phyloP scores from a whole-genome alignment of 2,888 invertebrate species.

The Agonopterix alstromeriana region DNA sequence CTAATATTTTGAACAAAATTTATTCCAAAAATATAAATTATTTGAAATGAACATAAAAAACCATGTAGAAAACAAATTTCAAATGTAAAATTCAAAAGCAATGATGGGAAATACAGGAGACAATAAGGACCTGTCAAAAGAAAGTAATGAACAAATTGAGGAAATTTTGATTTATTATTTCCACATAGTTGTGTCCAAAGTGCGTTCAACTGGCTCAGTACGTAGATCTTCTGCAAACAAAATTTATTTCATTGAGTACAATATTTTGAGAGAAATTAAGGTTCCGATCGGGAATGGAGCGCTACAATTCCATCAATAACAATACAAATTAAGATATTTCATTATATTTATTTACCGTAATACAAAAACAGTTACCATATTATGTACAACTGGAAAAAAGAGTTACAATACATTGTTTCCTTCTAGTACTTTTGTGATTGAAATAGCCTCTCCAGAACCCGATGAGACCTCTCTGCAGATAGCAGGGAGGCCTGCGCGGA shows the following conservation, averaged over 20 bases:
- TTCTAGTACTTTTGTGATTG: constrained; percentile 86
- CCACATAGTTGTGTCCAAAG: constrained; percentile 75
- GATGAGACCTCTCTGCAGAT: constrained; percentile 83
- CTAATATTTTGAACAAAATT: constrained; percentile 65
- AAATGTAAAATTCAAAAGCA: constrained; percentile 62
- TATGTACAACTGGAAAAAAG: constrained; percentile 73
- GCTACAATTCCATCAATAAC: constrained; percentile 70
- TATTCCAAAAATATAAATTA: constrained; percentile 75
- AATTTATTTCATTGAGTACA: constrained; percentile 67
- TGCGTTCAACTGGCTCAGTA: constrained; percentile 72
- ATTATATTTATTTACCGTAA: constrained; percentile 75
- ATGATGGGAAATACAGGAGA: constrained; percentile 56
- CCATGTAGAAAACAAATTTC: constrained; percentile 70
- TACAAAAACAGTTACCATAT: constrained; percentile 77
- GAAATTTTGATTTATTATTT: constrained; percentile 76
- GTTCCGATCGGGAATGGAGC: constrained; percentile 76
- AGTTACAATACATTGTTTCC: constrained; percentile 78
- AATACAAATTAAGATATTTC: constrained; percentile 67
- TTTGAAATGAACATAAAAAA: constrained; percentile 70
- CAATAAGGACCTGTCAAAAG: constrained; percentile 68
- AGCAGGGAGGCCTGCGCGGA: constrained; percentile 79
- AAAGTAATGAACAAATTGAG: constrained; percentile 62
- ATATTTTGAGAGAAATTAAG: constrained; percentile 57
- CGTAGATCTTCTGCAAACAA: constrained; percentile 73
- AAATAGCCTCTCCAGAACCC: constrained; percentile 89